Evolutionary conservation across 2,888 invertebrate genomes (phyloP).

Genomic region (Sinodicranocentrus sp.): DNA sequence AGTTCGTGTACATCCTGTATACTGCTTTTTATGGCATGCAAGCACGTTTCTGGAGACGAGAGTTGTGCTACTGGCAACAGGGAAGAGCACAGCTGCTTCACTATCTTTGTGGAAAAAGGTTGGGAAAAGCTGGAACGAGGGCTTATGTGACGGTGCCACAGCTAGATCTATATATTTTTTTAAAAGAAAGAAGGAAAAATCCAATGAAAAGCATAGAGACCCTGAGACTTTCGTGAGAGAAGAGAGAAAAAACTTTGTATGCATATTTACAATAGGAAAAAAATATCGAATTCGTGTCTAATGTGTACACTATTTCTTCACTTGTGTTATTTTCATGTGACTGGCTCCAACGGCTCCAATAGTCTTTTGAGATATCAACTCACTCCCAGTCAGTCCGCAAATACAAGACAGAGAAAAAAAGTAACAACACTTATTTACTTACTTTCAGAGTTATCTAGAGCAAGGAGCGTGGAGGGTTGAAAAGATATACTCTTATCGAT

Average conservation of each 20-base stretch:
- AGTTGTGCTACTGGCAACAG: no score
- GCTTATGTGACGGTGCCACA: no score
- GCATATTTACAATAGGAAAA: no score
- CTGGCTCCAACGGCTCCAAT: neutral
- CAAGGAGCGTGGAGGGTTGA: neutral
- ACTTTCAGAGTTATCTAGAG: neutral
- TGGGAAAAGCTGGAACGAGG: no score
- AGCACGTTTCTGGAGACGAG: conserved; percentile 4
- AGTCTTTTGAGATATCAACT: conserved; percentile 10
- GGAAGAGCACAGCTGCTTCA: neutral
- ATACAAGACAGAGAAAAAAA: neutral
- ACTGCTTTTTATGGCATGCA: conserved; percentile 15
- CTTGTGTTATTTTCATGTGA: neutral
- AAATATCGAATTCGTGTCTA: neutral
- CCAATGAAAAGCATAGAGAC: no score
- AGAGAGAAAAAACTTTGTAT: no score
- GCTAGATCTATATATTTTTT: no score
- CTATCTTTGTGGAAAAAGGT: no score
- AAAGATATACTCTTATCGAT: neutral
- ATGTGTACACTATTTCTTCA: neutral
- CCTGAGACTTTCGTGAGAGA: no score
- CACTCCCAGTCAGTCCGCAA: neutral
- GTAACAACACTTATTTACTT: neutral
- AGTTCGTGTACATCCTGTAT: conserved; percentile 50
- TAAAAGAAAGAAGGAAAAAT: no score